Percentiles rank a stretch among this genome's conserved stretches.
phyloP scores from a whole-genome alignment of 2,797 vertebrate genomes.

The Diplodus puntazzo region DNA sequence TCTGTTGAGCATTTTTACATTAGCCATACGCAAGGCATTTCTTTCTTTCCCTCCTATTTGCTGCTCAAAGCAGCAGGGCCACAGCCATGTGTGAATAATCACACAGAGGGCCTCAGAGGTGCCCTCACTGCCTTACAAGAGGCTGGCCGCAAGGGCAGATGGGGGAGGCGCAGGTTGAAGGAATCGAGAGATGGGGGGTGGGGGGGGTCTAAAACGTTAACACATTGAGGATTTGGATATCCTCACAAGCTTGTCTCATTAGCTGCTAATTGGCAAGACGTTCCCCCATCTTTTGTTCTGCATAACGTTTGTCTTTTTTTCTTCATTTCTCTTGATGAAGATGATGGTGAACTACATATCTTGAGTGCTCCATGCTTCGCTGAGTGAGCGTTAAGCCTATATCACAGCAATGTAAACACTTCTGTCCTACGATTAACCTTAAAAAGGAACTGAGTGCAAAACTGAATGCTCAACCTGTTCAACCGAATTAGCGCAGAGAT shows the following conservation, averaged over 20 bases:
- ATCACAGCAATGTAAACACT: conserved; percentile 85
- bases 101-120: conserved; percentile 81
- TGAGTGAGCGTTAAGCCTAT: conserved; percentile 77
- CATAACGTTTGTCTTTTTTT: conserved; percentile 83
- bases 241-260: conserved; percentile 90
- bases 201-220: conserved; percentile 82
- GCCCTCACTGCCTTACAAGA: conserved; percentile 79
- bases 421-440: conserved; percentile 87
- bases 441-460: conserved; percentile 81
- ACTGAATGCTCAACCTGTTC: conserved; percentile 79
- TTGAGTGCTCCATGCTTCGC: conserved; percentile 77
- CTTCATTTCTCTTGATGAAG: conserved; percentile 40
- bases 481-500: conserved; percentile 82
- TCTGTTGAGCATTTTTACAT: conserved; percentile 82
- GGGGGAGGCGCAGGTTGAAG: conserved; percentile 72
- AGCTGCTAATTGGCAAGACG: conserved; percentile 90
- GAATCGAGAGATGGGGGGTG: conserved; percentile 58
- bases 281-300: conserved; percentile 84
- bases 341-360: conserved; percentile 79
- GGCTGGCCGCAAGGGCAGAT: conserved; percentile 80
- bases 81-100: conserved; percentile 87
- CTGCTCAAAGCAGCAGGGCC: conserved; percentile 76
- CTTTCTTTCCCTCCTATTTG: conserved; percentile 76
- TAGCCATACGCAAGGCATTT: conserved; percentile 82
- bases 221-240: conserved; percentile 88